Percentiles rank a stretch among this genome's conserved stretches.
Conservation (phyloP, 2,113 vertebrate species). For the Castor canadensis region DNA sequence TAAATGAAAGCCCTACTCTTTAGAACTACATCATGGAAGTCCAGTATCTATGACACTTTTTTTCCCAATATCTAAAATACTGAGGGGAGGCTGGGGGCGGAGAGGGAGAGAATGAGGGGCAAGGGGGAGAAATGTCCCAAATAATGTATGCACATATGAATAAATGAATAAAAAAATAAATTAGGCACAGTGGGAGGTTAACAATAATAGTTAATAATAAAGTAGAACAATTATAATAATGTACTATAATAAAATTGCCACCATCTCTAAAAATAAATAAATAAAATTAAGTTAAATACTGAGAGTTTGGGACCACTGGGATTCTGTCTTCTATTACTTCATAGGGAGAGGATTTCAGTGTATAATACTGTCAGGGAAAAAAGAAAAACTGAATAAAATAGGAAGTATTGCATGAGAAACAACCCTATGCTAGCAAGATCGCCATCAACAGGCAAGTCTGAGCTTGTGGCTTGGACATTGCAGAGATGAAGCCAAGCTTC, state of each 20-base stretch:
- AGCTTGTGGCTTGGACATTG: not conserved
- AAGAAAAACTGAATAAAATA: not conserved
- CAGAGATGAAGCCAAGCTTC: not conserved
- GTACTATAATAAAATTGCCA: too few relatives aligned
- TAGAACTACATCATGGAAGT: too few relatives aligned
- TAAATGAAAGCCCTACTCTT: not conserved
- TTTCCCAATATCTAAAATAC: not conserved
- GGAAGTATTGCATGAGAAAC: not conserved
- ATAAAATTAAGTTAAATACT: not conserved
- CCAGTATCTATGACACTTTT: not conserved
- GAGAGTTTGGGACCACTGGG: not conserved
- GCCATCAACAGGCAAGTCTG: too few relatives aligned
- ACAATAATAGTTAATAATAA: too few relatives aligned
- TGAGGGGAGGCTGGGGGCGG: too few relatives aligned
- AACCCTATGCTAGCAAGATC: not conserved
- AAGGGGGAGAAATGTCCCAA: too few relatives aligned
- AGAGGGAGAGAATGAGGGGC: too few relatives aligned
- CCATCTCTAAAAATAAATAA: too few relatives aligned
- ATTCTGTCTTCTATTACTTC: not conserved
- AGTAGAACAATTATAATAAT: too few relatives aligned
- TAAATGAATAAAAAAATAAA: too few relatives aligned
- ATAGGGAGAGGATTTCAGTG: not conserved
- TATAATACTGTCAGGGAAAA: fast-evolving
- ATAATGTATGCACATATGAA: too few relatives aligned
- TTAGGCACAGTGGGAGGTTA: too few relatives aligned